Evolutionary conservation across 1,140 invertebrate species (phyloP).

Genomic region (Trypoxylus dichotomus): DNA sequence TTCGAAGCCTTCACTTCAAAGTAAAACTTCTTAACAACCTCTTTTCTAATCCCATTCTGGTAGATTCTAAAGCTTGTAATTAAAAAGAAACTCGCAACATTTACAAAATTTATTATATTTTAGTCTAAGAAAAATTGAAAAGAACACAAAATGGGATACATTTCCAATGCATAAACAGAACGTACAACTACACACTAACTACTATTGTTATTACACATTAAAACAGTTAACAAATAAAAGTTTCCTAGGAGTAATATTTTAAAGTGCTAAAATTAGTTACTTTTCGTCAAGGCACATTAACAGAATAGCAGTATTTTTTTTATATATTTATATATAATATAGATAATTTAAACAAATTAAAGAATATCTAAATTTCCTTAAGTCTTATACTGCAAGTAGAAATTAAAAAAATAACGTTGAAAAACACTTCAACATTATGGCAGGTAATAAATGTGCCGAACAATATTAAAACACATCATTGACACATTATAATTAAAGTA

Average conservation of each 20-base stretch:
- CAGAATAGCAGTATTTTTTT: conserved; percentile 35
- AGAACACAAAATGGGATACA: conserved; percentile 29
- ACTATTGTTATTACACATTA: conserved; percentile 30
- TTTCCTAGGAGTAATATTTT: conserved; percentile 9
- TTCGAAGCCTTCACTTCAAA: too few species aligned
- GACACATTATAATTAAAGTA: conserved; percentile 45
- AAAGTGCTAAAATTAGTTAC: conserved; percentile 30
- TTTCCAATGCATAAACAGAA: conserved; percentile 27
- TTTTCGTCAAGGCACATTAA: conserved; percentile 46
- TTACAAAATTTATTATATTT: conserved; percentile 26
- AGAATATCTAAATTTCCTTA: conserved; percentile 30
- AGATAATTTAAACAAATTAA: conserved; percentile 12
- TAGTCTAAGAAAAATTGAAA: conserved; percentile 24
- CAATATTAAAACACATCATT: conserved; percentile 54
- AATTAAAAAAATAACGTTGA: conserved; percentile 36
- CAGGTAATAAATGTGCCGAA: conserved; percentile 44
- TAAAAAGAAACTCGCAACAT: background rate
- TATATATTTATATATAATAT: conserved; percentile 32
- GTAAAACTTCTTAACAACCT: too few species aligned
- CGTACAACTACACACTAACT: conserved; percentile 16
- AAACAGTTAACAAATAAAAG: conserved; percentile 30
- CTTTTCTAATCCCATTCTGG: too few species aligned
- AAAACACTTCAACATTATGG: conserved; percentile 34
- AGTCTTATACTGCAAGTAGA: conserved; percentile 34
- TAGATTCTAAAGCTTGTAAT: too few species aligned